Percentiles rank a stretch among this genome's conserved stretches.
Evolutionary conservation across 2,113 vertebrate species (phyloP).

Genomic region (Hippolais icterina): DNA sequence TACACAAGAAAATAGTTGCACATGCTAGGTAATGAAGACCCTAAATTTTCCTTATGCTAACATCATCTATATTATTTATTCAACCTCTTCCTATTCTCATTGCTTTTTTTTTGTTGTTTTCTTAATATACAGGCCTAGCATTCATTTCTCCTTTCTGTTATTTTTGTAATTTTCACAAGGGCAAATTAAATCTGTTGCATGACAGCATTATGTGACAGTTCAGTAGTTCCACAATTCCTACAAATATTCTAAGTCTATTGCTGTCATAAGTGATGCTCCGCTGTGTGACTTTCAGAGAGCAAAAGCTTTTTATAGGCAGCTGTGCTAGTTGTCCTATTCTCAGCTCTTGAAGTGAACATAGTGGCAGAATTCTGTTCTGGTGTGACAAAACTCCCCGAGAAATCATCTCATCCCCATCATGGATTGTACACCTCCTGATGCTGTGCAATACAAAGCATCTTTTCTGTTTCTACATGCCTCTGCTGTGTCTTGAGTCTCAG

Average conservation of each 20-base stretch:
- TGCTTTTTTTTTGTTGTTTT: neutral
- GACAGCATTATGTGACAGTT: slow-evolving; percentile 4
- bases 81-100: neutral
- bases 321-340: slow-evolving; percentile 27
- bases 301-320: slow-evolving; percentile 42
- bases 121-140: neutral
- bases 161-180: slow-evolving; percentile 44
- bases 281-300: slow-evolving; percentile 42
- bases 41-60: neutral
- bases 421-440: neutral
- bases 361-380: neutral
- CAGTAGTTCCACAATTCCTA: slow-evolving; percentile 38
- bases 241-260: slow-evolving; percentile 27
- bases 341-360: neutral
- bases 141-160: neutral
- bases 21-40: neutral
- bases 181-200: slow-evolving; percentile 36
- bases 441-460: neutral
- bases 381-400: neutral
- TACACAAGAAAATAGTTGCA: neutral
- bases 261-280: slow-evolving; percentile 53
- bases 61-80: neutral
- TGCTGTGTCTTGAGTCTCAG: slow-evolving; percentile 32
- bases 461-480: neutral
- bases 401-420: neutral